A percentile compares a stretch with the other conserved stretches of the same genome.
These are phyloP conservation scores for Pygocentrus nattereri DNA, from an alignment of 2,797 vertebrate species.

Conservation along the genomic window DNA sequence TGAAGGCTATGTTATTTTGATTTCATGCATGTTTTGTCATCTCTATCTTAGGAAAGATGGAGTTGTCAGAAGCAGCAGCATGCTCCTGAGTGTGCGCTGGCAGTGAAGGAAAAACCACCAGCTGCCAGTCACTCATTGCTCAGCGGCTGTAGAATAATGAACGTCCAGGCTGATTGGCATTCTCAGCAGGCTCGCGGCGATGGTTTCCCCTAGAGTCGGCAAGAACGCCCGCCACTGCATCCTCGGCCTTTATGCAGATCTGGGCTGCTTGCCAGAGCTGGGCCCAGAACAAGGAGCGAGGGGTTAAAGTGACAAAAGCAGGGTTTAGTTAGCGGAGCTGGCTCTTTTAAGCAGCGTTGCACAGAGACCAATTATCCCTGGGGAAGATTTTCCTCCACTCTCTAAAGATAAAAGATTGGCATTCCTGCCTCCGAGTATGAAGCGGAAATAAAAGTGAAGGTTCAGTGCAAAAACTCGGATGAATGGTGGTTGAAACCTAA, in stretches of 20 bases:
- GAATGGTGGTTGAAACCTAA: neutral
- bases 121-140: slow-evolving; percentile 50
- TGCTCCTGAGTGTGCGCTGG: neutral
- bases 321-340: slow-evolving; percentile 45
- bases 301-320: slow-evolving; percentile 52
- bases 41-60: slow-evolving; percentile 27
- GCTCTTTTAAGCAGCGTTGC: slow-evolving; percentile 11
- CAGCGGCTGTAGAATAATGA: slow-evolving; percentile 55
- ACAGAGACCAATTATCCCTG: slow-evolving; percentile 24
- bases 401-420: slow-evolving; percentile 19
- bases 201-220: slow-evolving; percentile 49
- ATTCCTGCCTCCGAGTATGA: slow-evolving; percentile 6
- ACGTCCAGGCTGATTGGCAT: slow-evolving; percentile 58
- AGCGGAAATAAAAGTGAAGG: slow-evolving; percentile 19
- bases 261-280: slow-evolving; percentile 54
- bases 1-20: slow-evolving; percentile 23
- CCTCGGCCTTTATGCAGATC: slow-evolving; percentile 58
- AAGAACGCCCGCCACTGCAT: slow-evolving; percentile 49
- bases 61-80: slow-evolving; percentile 41
- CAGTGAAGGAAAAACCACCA: slow-evolving; percentile 33
- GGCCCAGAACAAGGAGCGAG: slow-evolving; percentile 39
- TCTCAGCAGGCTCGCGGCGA: slow-evolving; percentile 47
- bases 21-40: slow-evolving; percentile 12
- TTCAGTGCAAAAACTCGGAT: neutral
- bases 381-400: slow-evolving; percentile 29